A percentile compares a stretch with the other conserved stretches of the same genome.
These are phyloP conservation scores for Gymnothorax javanicus DNA, from an alignment of 2,797 vertebrate genomes.

Conservation along the genomic window DNA sequence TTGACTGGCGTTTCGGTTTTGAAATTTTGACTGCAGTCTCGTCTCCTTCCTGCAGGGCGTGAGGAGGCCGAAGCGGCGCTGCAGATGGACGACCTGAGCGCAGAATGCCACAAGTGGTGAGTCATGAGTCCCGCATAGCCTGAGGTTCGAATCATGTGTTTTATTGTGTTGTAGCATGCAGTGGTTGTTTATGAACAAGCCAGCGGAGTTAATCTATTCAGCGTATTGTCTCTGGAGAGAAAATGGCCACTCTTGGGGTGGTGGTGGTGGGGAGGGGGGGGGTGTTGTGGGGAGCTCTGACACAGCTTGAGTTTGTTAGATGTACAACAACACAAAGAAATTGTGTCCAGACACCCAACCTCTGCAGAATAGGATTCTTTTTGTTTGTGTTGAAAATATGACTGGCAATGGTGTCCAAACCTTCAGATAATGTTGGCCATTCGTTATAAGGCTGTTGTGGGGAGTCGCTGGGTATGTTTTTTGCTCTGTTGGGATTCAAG, in stretches of 20 bases:
- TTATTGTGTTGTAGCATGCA: conserved; percentile 63
- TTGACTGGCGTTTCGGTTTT: background rate
- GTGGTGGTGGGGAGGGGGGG: conserved; percentile 7
- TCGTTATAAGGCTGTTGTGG: conserved; percentile 24
- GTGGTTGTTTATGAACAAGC: conserved; percentile 61
- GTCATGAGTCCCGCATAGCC: conserved; percentile 60
- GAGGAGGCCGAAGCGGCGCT: conserved; percentile 81
- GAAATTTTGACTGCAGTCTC: background rate
- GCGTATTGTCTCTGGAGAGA: conserved; percentile 49
- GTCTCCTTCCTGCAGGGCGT: conserved; percentile 71
- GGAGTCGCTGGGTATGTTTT: conserved; percentile 29
- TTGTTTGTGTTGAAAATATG: conserved; percentile 32
- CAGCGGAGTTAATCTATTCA: conserved; percentile 60
- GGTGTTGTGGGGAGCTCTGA: background rate
- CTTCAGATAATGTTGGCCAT: conserved; percentile 9
- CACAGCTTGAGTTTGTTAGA: conserved; percentile 35
- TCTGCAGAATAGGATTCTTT: conserved; percentile 29
- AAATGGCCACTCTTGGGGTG: conserved; percentile 43
- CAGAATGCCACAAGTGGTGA: conserved; percentile 90
- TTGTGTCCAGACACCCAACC: conserved; percentile 37
- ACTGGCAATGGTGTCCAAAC: conserved; percentile 25
- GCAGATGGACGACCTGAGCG: conserved; percentile 73
- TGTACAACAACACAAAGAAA: conserved; percentile 48
- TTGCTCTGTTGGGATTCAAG: background rate
- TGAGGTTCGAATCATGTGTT: conserved; percentile 60